Evolutionary conservation across 2,888 invertebrate species (phyloP), one percentile per base, ranked within the genome.

Genomic region (Cephus rjabovi): DNA sequence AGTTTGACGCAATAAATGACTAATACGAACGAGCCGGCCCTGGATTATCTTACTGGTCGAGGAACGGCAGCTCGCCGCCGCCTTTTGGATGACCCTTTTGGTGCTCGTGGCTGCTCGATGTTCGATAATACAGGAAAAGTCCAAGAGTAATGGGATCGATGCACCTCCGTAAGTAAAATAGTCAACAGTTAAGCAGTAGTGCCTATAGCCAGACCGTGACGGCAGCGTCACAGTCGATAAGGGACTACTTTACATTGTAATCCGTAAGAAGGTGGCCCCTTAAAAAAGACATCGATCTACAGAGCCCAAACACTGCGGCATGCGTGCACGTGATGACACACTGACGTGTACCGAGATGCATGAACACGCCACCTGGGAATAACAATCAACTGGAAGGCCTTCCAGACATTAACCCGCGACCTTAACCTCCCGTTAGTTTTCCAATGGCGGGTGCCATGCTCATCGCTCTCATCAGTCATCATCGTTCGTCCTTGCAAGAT

Each of bases 1-100:
- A 79, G 77, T 79, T 73, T 76, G 77, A 77, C 79, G 81, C 82
- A 80, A 83, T 82, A 82, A 82, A 83, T 76, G 77, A 78, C 79
- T 82, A 79, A 83, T 83, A 81, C 82, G 77, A 80, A 75, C 74
- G 69, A 68, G 73, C 33, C 56, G 76, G 23, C n/a, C 74, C 33
- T 11, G 74, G 74, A 35, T 74, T 74, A 74, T 35, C 34, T 74
- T 31, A 74, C 23, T 4, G 74, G 34, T 34, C 74, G 74, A 74
- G 34, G n/a, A 12, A 30, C 15, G 35, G 1, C 74, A 4, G 12
- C 37, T 12, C 37, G 37, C 35, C 35, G 11, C 12, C 35, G 2
- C 12, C 37, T 37, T 40, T 40, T 6, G 15, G 4, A 40, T 15
- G 4, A 40, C 15, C 6, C 15, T 40, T 15, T 4, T 6, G 12